Conservation (phyloP, 2,888 invertebrate genomes). For the Sinotaia quadrata region DNA sequence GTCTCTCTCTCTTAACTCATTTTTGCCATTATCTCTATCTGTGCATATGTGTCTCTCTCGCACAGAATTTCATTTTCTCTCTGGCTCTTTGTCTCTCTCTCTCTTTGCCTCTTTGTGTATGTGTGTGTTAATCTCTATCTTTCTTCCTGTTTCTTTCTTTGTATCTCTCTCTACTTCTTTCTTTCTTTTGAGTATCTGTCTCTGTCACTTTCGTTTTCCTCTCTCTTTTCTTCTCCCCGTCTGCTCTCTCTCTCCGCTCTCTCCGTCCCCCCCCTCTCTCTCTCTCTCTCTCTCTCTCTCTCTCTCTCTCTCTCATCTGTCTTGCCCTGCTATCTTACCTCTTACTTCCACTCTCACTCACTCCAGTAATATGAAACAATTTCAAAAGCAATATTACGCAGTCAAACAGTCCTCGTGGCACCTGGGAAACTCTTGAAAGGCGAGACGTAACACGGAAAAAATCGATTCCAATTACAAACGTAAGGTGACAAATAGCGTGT, state of each 20-base stretch:
- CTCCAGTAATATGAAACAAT: too few species aligned
- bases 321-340: background rate
- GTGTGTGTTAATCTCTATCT: slow-evolving; percentile 10
- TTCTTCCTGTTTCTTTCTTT: background rate
- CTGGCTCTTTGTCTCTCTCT: slow-evolving; percentile 10
- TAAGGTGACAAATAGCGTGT: too few species aligned
- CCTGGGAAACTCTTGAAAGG: too few species aligned
- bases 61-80: slow-evolving; percentile 11
- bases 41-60: background rate
- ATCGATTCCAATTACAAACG: too few species aligned
- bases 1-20: slow-evolving; percentile 16
- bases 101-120: background rate
- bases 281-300: background rate
- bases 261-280: background rate
- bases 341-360: too few species aligned
- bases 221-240: background rate
- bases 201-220: slow-evolving; percentile 1
- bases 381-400: too few species aligned
- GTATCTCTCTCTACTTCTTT: background rate
- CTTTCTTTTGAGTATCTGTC: slow-evolving; percentile 7
- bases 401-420: too few species aligned
- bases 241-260: background rate
- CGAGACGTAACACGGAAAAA: too few species aligned
- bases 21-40: background rate
- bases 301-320: background rate